A percentile compares a stretch with the other conserved stretches of the same genome.
phyloP scores from a whole-genome alignment of 2,797 vertebrate species.

The Morus bassanus region DNA sequence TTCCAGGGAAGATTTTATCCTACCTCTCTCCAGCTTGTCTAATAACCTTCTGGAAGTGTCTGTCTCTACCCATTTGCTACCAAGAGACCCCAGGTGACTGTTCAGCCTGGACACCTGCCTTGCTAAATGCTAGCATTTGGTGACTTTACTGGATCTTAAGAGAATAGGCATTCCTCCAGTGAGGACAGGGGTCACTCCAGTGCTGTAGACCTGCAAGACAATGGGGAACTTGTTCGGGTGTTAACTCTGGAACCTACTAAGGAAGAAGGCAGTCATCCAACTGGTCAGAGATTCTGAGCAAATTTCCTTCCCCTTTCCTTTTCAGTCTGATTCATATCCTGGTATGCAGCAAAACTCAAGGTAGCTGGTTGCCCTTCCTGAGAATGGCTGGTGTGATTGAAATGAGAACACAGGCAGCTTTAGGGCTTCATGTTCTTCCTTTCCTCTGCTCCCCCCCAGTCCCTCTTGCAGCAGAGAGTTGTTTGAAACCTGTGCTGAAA shows the following conservation, averaged over 20 bases:
- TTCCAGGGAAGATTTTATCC: background rate
- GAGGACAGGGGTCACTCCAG: background rate
- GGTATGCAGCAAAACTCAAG: background rate
- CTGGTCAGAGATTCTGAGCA: background rate
- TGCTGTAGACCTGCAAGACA: background rate
- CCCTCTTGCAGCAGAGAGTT: background rate
- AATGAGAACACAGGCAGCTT: background rate
- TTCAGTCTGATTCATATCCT: rapidly evolving
- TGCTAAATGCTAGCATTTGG: background rate
- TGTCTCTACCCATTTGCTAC: background rate
- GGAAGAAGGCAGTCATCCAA: background rate
- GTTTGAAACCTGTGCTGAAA: slow-evolving; percentile 16
- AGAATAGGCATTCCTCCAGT: background rate
- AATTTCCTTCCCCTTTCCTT: background rate
- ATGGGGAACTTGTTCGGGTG: rapidly evolving
- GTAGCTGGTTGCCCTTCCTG: background rate
- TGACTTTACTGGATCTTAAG: background rate
- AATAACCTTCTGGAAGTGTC: background rate
- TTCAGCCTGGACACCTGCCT: background rate
- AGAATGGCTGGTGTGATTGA: background rate
- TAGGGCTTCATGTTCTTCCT: background rate
- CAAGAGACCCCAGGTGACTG: background rate
- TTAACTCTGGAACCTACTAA: background rate
- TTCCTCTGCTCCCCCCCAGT: background rate
- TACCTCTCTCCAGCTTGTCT: background rate